Base-by-base conservation (phyloP, 2,797 vertebrate genomes). In the Heterohyrax brucei region DNA sequence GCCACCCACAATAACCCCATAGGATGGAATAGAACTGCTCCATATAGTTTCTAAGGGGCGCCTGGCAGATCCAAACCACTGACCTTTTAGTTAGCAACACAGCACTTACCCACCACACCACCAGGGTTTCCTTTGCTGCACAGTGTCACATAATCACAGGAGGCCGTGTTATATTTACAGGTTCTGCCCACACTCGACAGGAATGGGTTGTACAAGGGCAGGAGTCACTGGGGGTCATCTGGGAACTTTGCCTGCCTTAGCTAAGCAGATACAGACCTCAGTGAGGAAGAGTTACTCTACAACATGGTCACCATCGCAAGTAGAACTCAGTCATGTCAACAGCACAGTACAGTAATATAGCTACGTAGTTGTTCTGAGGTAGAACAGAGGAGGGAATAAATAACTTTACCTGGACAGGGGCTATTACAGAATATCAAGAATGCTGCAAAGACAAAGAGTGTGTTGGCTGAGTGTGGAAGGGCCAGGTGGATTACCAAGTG, bases 171-270 rank as follows among this genome's bases (percentile, higher is more conserved):
- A n/a, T 39, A 33, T 19, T 72, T 33, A 39, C n/a, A 72, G 70
- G 16, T 89, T 82, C 30, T 93, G 77, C 26, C 21, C 28, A 48
- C 24, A 59, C 26, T 72, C 79, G 59, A 19, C 10, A 70, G 26
- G 6, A 62, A 39, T 33, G 44, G 30, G 22, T 79, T 53, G 14
- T 66, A 39, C 3, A 83, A 70, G 46, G 33, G 4, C 3, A 50
- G 46, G 2, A 19, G n/a, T 70, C 62, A 3, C 0, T n/a, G 14
- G 46, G 30, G 10, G 19, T 82, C n/a, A n/a, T 33, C 33, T 70
- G 59, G 87, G 59, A 83, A 91, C 64, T 95, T 83, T 56, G 16
- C 24, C n/a, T 68, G 10, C 56, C 24, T 79, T 77, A 56, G 19
- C 28, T 44, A 59, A 14, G 78, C 70, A 72, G 83, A 46, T 39